Evolutionary conservation across 2,888 invertebrate genomes (phyloP).

Genomic region (Isotomurus palustris): DNA sequence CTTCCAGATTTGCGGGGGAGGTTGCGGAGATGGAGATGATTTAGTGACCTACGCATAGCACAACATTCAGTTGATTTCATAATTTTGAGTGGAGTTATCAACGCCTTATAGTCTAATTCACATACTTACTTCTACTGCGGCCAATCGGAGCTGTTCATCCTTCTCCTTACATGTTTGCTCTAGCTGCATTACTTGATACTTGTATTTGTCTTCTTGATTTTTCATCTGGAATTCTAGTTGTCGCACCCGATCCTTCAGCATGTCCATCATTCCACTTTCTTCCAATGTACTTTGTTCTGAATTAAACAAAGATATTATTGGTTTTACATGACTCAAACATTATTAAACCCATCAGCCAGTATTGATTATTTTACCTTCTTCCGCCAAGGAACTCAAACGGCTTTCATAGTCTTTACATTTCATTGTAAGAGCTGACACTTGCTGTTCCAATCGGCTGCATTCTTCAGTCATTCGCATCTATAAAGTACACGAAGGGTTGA

Average conservation of each 20-base stretch:
- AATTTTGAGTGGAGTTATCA: not conserved
- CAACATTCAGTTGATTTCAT: not conserved
- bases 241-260: conserved; percentile 29
- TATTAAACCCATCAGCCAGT: not conserved
- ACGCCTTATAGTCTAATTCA: not conserved
- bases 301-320: not conserved
- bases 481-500: not conserved
- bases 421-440: conserved; percentile 35
- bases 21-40: not conserved
- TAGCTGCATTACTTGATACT: conserved; percentile 20
- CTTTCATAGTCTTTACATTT: conserved; percentile 45
- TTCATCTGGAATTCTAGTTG: conserved; percentile 50
- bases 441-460: conserved; percentile 38
- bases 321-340: not conserved
- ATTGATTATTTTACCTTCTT: conserved; percentile 38
- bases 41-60: not conserved
- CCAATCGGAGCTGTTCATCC: not conserved
- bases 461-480: conserved; percentile 26
- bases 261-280: conserved; percentile 33
- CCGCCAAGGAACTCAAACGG: conserved; percentile 35
- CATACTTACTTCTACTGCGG: not conserved
- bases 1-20: conserved; percentile 3
- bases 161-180: not conserved
- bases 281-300: conserved; percentile 37
- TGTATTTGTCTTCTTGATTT: conserved; percentile 37